Conservation (phyloP, 2,888 invertebrate species). For the Trypoxylon attenuatum region DNA sequence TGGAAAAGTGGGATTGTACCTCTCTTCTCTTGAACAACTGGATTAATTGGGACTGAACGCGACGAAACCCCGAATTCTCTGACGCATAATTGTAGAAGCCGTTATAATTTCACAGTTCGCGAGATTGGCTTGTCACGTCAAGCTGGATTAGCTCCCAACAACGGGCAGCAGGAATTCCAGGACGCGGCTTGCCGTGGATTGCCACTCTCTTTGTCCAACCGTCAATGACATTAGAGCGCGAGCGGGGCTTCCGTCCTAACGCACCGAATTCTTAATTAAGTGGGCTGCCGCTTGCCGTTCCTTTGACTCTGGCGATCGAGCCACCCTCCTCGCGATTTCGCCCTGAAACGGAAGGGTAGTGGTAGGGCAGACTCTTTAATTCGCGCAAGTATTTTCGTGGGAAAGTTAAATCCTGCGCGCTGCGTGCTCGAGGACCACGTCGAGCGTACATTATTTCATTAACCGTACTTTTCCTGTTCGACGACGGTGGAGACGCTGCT, state of each 20-base stretch:
- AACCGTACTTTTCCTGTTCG: conserved; percentile 56
- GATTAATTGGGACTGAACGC: too few species aligned
- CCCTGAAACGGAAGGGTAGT: conserved; percentile 17
- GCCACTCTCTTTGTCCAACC: background rate
- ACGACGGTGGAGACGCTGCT: too few species aligned
- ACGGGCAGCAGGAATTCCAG: too few species aligned
- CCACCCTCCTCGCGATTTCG: conserved; percentile 36
- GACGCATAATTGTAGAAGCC: too few species aligned
- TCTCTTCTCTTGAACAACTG: too few species aligned
- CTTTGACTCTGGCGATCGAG: conserved; percentile 49
- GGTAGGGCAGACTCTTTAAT: conserved; percentile 21
- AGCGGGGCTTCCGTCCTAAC: conserved; percentile 8
- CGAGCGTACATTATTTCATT: conserved; percentile 64
- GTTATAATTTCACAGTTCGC: too few species aligned
- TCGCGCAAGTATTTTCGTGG: conserved; percentile 51
- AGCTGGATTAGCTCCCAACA: too few species aligned
- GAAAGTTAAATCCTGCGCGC: conserved; percentile 53
- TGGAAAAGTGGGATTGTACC: too few species aligned
- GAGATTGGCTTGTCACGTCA: too few species aligned
- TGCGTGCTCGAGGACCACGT: conserved; percentile 50
- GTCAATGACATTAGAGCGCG: background rate
- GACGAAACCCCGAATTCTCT: too few species aligned
- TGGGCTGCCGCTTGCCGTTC: conserved; percentile 36
- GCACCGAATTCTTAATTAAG: conserved; percentile 44
- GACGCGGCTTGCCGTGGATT: too few species aligned